Base-by-base conservation (phyloP, 2,797 vertebrate genomes). In the Syngnathus rostellatus region DNA sequence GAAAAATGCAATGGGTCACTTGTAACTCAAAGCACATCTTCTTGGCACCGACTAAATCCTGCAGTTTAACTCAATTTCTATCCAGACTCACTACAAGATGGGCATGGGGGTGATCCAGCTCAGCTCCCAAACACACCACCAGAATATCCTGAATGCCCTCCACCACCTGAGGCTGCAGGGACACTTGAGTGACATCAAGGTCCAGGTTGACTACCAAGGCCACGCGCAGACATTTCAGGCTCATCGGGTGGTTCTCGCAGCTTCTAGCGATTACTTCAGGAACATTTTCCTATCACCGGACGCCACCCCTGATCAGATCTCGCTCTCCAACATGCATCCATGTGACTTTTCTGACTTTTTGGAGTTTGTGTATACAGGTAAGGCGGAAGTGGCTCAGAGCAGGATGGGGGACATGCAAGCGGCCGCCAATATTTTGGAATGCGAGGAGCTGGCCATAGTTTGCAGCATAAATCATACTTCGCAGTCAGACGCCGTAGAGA, bases 221-320 rank as follows among this genome's bases (percentile, higher is more conserved):
- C 87, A 93, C 2, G 77, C 90, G 2, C 84, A 92, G 16, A 94
- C 95, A 69, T 99, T 99, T 48, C 89, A 89, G 57, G 95, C 94
- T 17, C 97, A 99, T 79, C 94, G 93, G 79, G 89, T 94, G 12
- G 93, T 99, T 37, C 82, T 99, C 0, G 97, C 95, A 0, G 96
- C 96, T 5, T 94, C 94, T 45, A 98, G 97, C 66, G 93, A 94
- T 66, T 98, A 95, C 83, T 99, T 99, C 79, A 94, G 91, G 80
- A 92, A 91, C 21, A 81, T 91, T 6, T 91, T 98, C 53, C 90
- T 97, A 43, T 89, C 90, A 0, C 89, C 90, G 58, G 86, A 92
- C 1, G 70, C 84, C 0, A 63, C 83, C 2, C 83, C 69, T 41
- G 91, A 91, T 71, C 92, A 88, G 0, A 66, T 98, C 1, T 72